phyloP scores from a whole-genome alignment of 2,888 invertebrate species.

The Caradrina kadenii region DNA sequence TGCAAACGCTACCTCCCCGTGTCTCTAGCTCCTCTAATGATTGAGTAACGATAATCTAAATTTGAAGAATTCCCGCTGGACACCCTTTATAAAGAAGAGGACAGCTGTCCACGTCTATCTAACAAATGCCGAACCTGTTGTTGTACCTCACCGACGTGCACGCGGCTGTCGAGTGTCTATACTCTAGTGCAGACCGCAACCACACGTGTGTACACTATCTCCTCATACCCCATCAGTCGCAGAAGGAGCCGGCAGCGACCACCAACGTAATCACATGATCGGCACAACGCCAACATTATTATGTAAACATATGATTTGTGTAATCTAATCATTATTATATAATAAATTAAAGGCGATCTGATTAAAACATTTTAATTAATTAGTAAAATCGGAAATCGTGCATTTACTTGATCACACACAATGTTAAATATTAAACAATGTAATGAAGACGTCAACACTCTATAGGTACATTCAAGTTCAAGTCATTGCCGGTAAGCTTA shows the following conservation, averaged over 20 bases:
- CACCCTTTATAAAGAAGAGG: no score
- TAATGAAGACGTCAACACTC: background rate
- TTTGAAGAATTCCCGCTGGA: no score
- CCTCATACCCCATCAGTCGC: background rate
- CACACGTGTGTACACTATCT: background rate
- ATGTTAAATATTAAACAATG: background rate
- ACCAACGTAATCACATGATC: background rate
- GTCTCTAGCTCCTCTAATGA: no score
- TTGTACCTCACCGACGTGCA: no score
- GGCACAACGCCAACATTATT: background rate
- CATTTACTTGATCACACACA: background rate
- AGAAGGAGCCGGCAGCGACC: conserved; percentile 1
- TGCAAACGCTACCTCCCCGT: no score
- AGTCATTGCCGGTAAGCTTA: background rate
- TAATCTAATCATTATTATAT: conserved; percentile 2
- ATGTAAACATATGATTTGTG: background rate
- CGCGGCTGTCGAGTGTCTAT: no score
- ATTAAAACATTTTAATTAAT: no score
- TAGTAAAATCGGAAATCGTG: background rate
- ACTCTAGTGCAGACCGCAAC: background rate
- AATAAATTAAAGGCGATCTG: no score
- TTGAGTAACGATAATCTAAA: no score
- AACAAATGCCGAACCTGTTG: no score
- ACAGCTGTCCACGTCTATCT: no score
- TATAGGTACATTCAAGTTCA: background rate